Conservation (phyloP, 2,797 vertebrate species). For the Coracias cyanogaster region DNA sequence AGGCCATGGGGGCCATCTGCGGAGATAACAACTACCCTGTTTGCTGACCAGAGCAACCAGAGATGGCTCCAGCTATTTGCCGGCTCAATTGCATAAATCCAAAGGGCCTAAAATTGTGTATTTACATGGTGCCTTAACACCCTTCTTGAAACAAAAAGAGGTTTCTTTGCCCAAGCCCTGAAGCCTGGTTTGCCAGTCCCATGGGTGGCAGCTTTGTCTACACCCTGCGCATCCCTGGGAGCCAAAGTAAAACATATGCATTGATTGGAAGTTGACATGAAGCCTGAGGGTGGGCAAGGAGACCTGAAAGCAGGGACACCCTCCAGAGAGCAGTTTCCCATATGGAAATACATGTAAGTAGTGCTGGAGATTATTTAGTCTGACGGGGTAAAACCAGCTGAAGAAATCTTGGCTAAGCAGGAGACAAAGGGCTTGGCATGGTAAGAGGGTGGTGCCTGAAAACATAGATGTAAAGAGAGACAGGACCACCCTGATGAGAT, state of each 20-base stretch:
- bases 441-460: neutral
- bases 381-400: neutral
- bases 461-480: rapidly evolving
- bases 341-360: neutral
- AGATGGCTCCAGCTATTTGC: neutral
- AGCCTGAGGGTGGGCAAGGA: neutral
- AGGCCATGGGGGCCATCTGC: neutral
- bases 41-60: slow-evolving; percentile 7
- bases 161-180: neutral
- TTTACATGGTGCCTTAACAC: neutral
- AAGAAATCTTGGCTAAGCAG: neutral
- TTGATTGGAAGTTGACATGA: neutral
- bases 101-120: neutral
- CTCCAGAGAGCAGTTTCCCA: neutral
- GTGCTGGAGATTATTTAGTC: neutral
- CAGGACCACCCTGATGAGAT: neutral
- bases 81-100: neutral
- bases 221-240: neutral
- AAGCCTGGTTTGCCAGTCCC: neutral
- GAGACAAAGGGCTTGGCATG: neutral
- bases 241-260: neutral
- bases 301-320: neutral
- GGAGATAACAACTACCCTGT: neutral
- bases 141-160: neutral
- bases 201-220: neutral